A percentile compares a stretch with the other conserved stretches of the same genome.
Conservation (phyloP, 2,113 vertebrate genomes). For the Myrmophylax atrothorax region DNA sequence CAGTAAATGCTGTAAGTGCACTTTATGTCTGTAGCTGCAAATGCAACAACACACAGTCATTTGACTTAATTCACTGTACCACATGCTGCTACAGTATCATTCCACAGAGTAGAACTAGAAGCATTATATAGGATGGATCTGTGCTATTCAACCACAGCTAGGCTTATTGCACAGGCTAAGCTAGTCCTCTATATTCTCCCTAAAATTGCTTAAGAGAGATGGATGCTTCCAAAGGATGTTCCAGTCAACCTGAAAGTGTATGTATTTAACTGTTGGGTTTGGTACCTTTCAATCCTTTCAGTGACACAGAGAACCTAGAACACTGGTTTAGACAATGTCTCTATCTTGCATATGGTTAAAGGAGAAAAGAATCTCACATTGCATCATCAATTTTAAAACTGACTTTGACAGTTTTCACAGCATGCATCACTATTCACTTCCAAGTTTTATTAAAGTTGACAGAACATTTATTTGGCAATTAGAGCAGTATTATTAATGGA, state of each 20-base stretch:
- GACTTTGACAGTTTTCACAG: neutral
- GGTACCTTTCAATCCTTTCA: neutral
- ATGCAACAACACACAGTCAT: rapidly evolving
- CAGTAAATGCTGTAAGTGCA: neutral
- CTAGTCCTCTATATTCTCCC: neutral
- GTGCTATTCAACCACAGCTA: neutral
- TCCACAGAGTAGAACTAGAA: neutral
- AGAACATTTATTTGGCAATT: neutral
- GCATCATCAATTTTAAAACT: neutral
- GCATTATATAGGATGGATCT: neutral
- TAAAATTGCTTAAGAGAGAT: neutral
- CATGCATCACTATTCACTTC: neutral
- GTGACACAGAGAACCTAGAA: neutral
- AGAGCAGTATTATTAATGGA: neutral
- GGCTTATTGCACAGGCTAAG: neutral
- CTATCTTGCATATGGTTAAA: neutral
- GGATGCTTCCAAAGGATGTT: neutral
- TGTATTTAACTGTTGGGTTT: rapidly evolving
- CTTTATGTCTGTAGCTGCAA: neutral
- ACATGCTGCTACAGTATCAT: neutral
- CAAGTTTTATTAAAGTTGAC: neutral
- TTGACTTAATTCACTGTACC: neutral
- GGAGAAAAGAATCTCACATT: neutral
- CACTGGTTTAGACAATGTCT: rapidly evolving
- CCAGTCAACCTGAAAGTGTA: neutral